Percentiles rank a stretch among this genome's conserved stretches.
Evolutionary conservation across 2,113 vertebrate species (phyloP).

Genomic region (Miniopterus natalensis): DNA sequence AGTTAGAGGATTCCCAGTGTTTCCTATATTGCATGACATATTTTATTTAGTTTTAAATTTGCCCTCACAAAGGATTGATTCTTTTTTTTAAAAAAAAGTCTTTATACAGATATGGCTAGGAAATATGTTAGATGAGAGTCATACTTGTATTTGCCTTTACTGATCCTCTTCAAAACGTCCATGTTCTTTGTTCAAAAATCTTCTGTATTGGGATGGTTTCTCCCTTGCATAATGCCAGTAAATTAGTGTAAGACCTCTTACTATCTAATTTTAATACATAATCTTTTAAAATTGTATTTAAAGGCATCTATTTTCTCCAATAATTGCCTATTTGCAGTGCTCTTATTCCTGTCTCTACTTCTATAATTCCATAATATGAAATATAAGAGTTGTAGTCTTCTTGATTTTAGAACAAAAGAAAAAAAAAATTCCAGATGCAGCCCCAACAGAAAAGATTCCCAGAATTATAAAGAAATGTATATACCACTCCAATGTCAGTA

Average conservation of each 20-base stretch:
- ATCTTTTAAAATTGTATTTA: background rate
- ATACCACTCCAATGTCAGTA: background rate
- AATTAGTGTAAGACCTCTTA: background rate
- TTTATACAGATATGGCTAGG: background rate
- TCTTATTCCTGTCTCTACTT: background rate
- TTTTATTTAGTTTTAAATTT: conserved; percentile 48
- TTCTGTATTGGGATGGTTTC: background rate
- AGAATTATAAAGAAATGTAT: background rate
- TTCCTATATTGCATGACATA: background rate
- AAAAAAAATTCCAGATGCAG: background rate
- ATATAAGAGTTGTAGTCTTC: background rate
- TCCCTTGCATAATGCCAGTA: background rate
- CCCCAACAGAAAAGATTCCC: background rate
- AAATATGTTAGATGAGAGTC: background rate
- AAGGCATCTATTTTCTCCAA: background rate
- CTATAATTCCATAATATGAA: background rate
- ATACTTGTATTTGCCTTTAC: background rate
- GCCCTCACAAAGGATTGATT: background rate
- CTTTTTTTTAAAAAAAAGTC: background rate
- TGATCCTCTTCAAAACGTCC: background rate
- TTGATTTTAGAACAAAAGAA: conserved; percentile 2
- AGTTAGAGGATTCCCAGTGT: background rate
- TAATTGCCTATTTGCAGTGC: background rate
- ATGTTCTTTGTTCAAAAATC: background rate
- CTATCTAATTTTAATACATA: background rate